Evolutionary conservation across 2,888 invertebrate genomes (phyloP).

Genomic region (Sicus ferrugineus): DNA sequence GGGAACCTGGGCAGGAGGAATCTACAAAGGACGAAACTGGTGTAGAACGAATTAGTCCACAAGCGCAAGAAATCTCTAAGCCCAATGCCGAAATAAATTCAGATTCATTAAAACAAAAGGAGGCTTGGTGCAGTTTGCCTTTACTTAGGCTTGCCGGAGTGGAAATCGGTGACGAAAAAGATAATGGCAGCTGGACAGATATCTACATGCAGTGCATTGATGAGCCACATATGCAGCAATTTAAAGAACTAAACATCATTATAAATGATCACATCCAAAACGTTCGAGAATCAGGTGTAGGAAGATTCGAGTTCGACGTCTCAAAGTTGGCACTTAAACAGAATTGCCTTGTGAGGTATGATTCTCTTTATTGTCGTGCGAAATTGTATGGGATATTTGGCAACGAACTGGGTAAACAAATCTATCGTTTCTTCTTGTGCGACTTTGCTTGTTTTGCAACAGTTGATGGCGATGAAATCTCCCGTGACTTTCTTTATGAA

Average conservation of each 20-base stretch:
- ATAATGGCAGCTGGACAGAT: conserved; percentile 45
- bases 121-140: conserved; percentile 40
- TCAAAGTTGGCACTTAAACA: conserved; percentile 42
- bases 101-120: conserved; percentile 5
- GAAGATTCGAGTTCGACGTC: conserved; percentile 31
- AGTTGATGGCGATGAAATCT: conserved; percentile 37
- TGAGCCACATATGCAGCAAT: conserved; percentile 34
- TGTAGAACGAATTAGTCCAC: no score
- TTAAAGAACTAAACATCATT: conserved; percentile 38
- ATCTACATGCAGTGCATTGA: conserved; percentile 44
- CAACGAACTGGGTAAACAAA: conserved; percentile 30
- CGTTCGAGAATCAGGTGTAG: conserved; percentile 17
- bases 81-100: neutral
- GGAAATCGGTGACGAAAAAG: conserved; percentile 43
- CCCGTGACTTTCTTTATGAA: conserved; percentile 43
- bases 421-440: conserved; percentile 46
- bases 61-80: no score
- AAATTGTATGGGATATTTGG: conserved; percentile 45
- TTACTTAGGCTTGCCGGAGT: conserved; percentile 42
- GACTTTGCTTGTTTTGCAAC: conserved; percentile 45
- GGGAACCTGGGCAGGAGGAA: no score
- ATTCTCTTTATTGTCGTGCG: conserved; percentile 45
- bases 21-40: no score
- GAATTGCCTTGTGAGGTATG: conserved; percentile 46
- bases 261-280: conserved; percentile 36